Conservation (phyloP, 2,797 vertebrate species). For the Amblyraja radiata region DNA sequence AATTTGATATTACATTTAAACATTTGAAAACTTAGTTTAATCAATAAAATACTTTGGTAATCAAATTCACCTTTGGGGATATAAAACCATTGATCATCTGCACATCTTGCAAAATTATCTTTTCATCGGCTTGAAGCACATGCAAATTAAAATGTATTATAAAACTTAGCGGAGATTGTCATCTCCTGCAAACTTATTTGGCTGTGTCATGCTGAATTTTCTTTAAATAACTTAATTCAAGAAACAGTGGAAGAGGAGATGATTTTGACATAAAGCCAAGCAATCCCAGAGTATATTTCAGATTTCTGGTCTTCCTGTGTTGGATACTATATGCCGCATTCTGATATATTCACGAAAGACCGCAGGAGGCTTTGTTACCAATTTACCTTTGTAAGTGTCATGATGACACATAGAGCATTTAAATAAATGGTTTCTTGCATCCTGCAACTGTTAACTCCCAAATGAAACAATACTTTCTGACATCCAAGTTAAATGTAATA, state of each 20-base stretch:
- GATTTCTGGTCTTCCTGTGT: neutral
- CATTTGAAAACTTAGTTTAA: neutral
- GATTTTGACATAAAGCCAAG: neutral
- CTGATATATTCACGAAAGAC: neutral
- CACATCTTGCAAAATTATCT: neutral
- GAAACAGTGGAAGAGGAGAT: neutral
- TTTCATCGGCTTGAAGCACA: neutral
- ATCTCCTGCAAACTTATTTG: neutral
- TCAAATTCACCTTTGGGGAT: neutral
- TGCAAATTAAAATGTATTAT: neutral
- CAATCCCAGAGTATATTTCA: neutral
- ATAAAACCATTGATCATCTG: neutral
- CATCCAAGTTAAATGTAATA: neutral
- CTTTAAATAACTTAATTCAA: neutral
- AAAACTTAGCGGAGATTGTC: neutral
- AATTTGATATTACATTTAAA: neutral
- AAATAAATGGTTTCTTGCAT: neutral
- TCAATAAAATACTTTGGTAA: neutral
- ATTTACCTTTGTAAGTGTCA: neutral
- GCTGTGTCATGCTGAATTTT: neutral
- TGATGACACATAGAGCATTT: neutral
- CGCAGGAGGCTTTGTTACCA: neutral
- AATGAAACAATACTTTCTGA: neutral
- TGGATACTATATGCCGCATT: neutral
- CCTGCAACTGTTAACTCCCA: neutral